A percentile compares a stretch with the other conserved stretches of the same genome.
Conservation (phyloP, 1,140 invertebrate genomes). For the Uloborus diversus region DNA sequence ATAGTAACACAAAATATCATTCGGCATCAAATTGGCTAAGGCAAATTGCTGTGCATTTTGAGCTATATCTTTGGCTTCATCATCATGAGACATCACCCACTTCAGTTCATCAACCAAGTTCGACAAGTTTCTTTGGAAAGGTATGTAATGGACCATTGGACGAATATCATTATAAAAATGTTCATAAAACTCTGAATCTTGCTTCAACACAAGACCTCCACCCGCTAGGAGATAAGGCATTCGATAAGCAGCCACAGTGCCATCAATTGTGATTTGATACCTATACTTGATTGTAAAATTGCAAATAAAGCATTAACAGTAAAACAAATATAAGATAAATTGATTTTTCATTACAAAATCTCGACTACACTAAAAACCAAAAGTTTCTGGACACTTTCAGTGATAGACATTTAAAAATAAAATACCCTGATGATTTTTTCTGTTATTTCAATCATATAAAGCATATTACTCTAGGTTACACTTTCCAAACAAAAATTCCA, state of each 20-base stretch:
- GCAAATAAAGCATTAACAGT: conserved; percentile 1
- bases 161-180: conserved; percentile 86
- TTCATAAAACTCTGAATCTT: conserved; percentile 92
- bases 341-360: no score
- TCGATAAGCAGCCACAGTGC: conserved; percentile 94
- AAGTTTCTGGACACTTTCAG: no score
- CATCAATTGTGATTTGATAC: conserved; percentile 94
- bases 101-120: conserved; percentile 79
- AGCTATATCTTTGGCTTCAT: conserved; percentile 76
- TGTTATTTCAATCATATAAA: no score
- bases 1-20: conserved; percentile 91
- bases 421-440: no score
- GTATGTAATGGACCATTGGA: conserved; percentile 84
- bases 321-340: not conserved
- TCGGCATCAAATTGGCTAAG: conserved; percentile 81
- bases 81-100: conserved; percentile 84
- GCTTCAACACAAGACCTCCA: conserved; percentile 88
- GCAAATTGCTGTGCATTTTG: conserved; percentile 78
- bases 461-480: no score
- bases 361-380: no score
- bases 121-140: conserved; percentile 80
- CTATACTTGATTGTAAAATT: conserved; percentile 78
- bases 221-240: conserved; percentile 91
- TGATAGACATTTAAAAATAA: no score
- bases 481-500: no score